Conservation (phyloP, 2,888 invertebrate species). For the Gymnocheta viridis region DNA sequence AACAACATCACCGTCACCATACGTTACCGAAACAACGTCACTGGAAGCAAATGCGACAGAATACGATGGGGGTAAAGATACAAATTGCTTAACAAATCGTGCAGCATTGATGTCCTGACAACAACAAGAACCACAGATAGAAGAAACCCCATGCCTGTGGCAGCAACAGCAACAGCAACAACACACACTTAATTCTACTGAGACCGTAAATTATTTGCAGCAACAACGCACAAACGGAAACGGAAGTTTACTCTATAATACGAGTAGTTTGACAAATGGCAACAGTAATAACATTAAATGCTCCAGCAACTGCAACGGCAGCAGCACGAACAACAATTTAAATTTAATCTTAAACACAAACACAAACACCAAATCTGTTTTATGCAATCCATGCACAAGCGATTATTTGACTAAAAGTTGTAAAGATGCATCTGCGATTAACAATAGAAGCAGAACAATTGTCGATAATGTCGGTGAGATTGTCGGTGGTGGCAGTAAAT, state of each 20-base stretch:
- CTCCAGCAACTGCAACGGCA: constrained; percentile 7
- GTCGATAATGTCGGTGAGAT: background rate
- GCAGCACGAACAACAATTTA: constrained; percentile 60
- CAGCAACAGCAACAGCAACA: constrained; percentile 62
- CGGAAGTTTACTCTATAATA: constrained; percentile 57
- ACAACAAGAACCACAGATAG: constrained; percentile 68
- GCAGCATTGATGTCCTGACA: constrained; percentile 57
- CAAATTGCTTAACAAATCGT: constrained; percentile 50
- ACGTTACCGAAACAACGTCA: constrained; percentile 35
- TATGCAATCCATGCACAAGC: constrained; percentile 16
- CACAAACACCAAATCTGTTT: constrained; percentile 45
- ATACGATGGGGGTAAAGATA: constrained; percentile 4
- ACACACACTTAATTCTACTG: constrained; percentile 61
- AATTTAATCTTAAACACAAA: constrained; percentile 51
- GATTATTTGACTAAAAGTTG: constrained; percentile 59
- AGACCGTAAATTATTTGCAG: constrained; percentile 52
- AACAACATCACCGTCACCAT: constrained; percentile 19
- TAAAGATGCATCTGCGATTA: constrained; percentile 21
- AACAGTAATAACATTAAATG: constrained; percentile 28
- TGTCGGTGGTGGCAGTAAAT: constrained; percentile 31
- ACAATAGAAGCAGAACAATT: constrained; percentile 10
- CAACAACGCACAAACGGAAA: constrained; percentile 53
- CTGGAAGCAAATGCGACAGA: constrained; percentile 44
- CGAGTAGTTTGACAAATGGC: constrained; percentile 56
- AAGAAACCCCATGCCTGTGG: constrained; percentile 26